Evolutionary conservation across 2,113 vertebrate genomes (phyloP), one percentile per base, ranked within the genome.

Genomic region (Ceyx melanurus): DNA sequence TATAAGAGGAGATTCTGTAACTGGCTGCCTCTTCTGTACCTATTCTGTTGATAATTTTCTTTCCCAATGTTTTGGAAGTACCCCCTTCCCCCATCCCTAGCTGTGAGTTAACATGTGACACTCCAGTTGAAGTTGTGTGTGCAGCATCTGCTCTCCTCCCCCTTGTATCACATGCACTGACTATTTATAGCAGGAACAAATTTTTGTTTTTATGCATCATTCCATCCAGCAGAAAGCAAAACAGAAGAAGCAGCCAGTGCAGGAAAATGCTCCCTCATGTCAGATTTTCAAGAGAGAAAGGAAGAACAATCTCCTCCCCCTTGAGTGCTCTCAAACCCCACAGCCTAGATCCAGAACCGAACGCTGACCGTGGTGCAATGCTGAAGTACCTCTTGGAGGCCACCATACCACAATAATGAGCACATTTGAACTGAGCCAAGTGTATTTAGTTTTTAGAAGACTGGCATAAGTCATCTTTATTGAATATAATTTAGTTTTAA

Each of bases 401-500:
- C 57, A 71, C 89, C 83, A 65, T 50, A 23, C 57, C 73, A 19
- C 40, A 61, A 67, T 68, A 89, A 96, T 86, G 91, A 95, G 86
- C 67, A 81, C 82, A 82, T 84, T 80, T 31, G 35, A 88, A 92
- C 42, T 70, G 89, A 93, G 86, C 93, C 94, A 97, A 95, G 89
- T 94, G 91, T 95, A 93, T 94, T 94, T 90, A 80, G 91, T 95
- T 94, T 96, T 89, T 25, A 93, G 93, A 97, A 97, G 94, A 97
- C 91, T 93, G 96, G 96, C 95, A 96, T 96, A 97, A 97, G 96
- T 95, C 95, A 95, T 96, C 93, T 91, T 96, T 97, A 95, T 96
- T 97, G 96, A 96, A 96, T 93, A 95, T 97, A 97, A 97, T 97
- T 97, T 97, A 91, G 93, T 97, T 97, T 97, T 97, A 97, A 97